phyloP scores from a whole-genome alignment of 2,113 vertebrate species.

The Callospermophilus lateralis region DNA sequence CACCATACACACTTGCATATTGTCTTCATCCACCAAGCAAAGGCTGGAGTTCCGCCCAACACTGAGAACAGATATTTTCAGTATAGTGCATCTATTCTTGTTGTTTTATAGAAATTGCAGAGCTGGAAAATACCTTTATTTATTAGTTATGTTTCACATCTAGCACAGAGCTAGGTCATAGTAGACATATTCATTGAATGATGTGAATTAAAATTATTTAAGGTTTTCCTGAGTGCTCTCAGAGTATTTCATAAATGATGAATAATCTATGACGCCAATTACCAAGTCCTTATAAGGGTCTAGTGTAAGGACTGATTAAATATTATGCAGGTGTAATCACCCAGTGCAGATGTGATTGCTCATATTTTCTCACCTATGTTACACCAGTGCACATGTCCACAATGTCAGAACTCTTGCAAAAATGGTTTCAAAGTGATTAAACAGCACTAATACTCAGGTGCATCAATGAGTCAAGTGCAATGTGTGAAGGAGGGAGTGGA shows the following conservation, averaged over 20 bases:
- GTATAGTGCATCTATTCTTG: not conserved
- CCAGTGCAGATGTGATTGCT: not conserved
- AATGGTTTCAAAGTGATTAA: not conserved
- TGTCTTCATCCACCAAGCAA: not conserved
- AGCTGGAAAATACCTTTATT: constrained; percentile 6
- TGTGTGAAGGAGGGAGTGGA: not conserved
- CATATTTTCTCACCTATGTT: not conserved
- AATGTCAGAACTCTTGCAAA: not conserved
- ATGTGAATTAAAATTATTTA: constrained; percentile 46
- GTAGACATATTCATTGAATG: constrained; percentile 35
- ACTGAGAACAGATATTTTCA: not conserved
- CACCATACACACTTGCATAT: not conserved
- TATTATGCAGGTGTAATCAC: not conserved
- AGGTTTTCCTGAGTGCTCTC: not conserved
- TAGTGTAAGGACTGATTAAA: not conserved
- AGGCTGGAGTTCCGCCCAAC: not conserved
- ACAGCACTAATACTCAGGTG: not conserved
- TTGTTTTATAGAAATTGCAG: not conserved
- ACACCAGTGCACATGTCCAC: not conserved
- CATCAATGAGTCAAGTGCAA: not conserved
- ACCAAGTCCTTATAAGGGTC: not conserved
- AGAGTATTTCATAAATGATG: constrained; percentile 27
- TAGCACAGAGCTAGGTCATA: not conserved
- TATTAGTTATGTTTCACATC: not conserved
- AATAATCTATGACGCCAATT: not conserved